These are phyloP conservation scores for Ginglymostoma cirratum DNA, from an alignment of 2,113 vertebrate species.

Conservation along the genomic window DNA sequence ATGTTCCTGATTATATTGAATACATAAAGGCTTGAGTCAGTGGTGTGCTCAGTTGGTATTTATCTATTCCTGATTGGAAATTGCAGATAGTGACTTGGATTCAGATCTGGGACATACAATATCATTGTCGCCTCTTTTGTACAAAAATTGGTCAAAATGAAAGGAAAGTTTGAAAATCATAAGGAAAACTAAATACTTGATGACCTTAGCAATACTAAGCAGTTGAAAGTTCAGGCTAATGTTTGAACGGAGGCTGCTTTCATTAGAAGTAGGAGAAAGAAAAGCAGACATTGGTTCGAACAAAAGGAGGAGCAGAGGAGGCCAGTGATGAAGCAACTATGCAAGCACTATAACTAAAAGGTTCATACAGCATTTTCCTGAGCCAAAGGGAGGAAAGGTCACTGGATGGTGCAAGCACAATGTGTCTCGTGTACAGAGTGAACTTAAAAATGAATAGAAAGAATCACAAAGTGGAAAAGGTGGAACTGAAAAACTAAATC, in stretches of 20 bases:
- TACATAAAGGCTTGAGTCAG: not conserved
- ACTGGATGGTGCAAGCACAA: not conserved
- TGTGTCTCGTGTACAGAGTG: not conserved
- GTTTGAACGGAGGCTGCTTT: not conserved
- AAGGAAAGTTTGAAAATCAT: not conserved
- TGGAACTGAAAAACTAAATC: not conserved
- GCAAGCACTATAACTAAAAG: not conserved
- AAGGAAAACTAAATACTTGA: not conserved
- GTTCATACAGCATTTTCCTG: not conserved
- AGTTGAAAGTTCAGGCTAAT: not conserved
- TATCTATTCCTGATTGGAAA: not conserved
- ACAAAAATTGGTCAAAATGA: not conserved
- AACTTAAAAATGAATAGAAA: not conserved
- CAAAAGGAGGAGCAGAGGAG: not conserved
- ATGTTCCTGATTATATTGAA: not conserved
- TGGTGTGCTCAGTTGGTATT: not conserved
- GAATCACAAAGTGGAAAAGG: not conserved
- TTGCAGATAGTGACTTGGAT: not conserved
- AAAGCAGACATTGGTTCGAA: not conserved
- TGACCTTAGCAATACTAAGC: not conserved
- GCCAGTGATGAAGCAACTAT: not conserved
- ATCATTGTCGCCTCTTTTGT: not conserved
- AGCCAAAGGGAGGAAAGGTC: not conserved
- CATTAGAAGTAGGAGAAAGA: not conserved
- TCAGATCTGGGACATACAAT: not conserved